A percentile compares a stretch with the other conserved stretches of the same genome.
Evolutionary conservation across 2,888 invertebrate species (phyloP).

Genomic region (Dione vanillae): DNA sequence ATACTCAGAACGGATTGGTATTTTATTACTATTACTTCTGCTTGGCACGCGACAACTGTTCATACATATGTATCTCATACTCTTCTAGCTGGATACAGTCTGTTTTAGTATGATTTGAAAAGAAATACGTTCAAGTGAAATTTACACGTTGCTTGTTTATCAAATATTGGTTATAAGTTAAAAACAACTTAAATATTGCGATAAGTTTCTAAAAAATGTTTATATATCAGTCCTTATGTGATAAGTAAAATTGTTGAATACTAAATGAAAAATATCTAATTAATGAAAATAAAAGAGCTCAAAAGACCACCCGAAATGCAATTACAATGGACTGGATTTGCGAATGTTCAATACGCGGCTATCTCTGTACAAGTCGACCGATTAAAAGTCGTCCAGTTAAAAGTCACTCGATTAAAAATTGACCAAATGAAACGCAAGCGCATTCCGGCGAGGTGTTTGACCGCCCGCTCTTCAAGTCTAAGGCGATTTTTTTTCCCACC

Average conservation of each 20-base stretch:
- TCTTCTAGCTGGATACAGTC: not conserved
- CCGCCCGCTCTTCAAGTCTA: conserved; percentile 41
- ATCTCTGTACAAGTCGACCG: conserved; percentile 30
- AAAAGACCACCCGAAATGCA: conserved; percentile 36
- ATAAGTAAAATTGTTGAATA: not conserved
- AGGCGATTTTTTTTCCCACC: conserved; percentile 48
- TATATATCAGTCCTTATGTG: too few species aligned
- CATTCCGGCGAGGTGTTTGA: conserved; percentile 54
- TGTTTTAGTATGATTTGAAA: conserved; percentile 10
- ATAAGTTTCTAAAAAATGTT: too few species aligned
- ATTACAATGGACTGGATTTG: conserved; percentile 33
- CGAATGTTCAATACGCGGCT: conserved; percentile 33
- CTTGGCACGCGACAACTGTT: conserved; percentile 37
- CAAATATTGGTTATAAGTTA: not conserved
- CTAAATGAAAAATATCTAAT: conserved; percentile 6
- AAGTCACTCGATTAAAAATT: conserved; percentile 44
- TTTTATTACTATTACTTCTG: conserved; percentile 30
- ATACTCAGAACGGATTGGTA: conserved; percentile 30
- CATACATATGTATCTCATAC: conserved; percentile 26
- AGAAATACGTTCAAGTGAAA: not conserved
- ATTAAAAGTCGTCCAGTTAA: conserved; percentile 38
- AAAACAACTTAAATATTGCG: not conserved
- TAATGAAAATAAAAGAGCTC: conserved; percentile 13
- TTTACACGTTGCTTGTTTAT: not conserved
- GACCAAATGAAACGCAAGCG: conserved; percentile 46